Evolutionary conservation across 2,113 vertebrate species (phyloP).

Genomic region (Porphyrio hochstetteri): DNA sequence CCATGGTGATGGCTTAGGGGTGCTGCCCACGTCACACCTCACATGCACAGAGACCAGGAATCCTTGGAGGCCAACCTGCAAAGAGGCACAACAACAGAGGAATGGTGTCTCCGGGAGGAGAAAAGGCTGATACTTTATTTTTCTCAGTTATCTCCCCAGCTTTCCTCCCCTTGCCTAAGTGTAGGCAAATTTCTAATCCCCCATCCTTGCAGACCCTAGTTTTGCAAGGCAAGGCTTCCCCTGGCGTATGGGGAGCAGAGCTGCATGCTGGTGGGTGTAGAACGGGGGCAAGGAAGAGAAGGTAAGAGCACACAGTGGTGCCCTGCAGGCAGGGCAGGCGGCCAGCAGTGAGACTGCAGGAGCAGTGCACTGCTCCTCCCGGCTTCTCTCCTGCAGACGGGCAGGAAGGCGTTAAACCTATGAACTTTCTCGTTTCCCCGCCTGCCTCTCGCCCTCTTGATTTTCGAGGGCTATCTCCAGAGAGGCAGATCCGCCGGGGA

Average conservation of each 20-base stretch:
- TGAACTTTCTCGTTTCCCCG: background rate
- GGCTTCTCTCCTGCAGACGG: background rate
- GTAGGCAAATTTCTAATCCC: background rate
- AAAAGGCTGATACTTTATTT: background rate
- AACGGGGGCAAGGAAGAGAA: background rate
- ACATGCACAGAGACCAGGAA: slow-evolving; percentile 74
- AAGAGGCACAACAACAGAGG: background rate
- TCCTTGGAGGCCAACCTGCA: slow-evolving; percentile 51
- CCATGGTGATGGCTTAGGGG: slow-evolving; percentile 86
- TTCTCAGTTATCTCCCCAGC: background rate
- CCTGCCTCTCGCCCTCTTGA: background rate
- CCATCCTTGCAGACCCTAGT: background rate
- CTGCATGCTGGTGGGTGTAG: fast-evolving
- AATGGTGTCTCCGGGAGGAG: background rate
- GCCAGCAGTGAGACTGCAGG: background rate
- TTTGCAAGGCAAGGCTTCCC: background rate
- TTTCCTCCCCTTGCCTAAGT: background rate
- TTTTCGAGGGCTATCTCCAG: background rate
- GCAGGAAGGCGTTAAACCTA: background rate
- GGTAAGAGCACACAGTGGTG: background rate
- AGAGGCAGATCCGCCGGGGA: background rate
- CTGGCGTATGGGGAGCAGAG: background rate
- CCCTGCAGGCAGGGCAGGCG: background rate
- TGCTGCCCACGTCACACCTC: slow-evolving; percentile 76
- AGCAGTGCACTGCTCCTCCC: background rate